These are phyloP conservation scores for Oxyteleia sp. DNA, from an alignment of 2,888 invertebrate species.

Conservation along the genomic window DNA sequence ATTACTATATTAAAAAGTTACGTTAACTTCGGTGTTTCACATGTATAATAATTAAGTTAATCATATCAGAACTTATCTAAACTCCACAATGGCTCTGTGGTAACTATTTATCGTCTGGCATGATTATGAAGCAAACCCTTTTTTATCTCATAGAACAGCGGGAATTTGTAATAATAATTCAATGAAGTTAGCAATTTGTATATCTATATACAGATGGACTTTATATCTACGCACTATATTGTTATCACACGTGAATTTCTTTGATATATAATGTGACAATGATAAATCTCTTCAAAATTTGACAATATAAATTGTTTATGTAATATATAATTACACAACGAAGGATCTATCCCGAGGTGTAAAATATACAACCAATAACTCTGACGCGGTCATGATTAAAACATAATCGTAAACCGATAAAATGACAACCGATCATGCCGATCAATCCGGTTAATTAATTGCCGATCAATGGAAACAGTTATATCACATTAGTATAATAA, in stretches of 20 bases:
- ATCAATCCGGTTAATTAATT: conserved; percentile 37
- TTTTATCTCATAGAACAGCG: neutral
- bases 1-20: too few relatives aligned
- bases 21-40: too few relatives aligned
- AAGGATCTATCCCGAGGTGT: conserved; percentile 16
- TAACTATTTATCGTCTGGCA: neutral
- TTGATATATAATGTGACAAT: too few relatives aligned
- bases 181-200: too few relatives aligned
- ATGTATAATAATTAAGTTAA: neutral
- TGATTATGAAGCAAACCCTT: neutral
- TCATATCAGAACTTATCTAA: conserved; percentile 3
- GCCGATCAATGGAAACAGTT: conserved; percentile 30
- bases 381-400: conserved; percentile 12
- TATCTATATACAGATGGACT: too few relatives aligned
- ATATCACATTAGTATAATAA: conserved; percentile 42
- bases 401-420: conserved; percentile 30
- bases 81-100: neutral
- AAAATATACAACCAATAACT: conserved; percentile 15
- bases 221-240: too few relatives aligned
- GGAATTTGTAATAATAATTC: neutral
- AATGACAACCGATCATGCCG: conserved; percentile 20
- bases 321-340: conserved; percentile 21
- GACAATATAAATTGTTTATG: too few relatives aligned
- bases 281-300: too few relatives aligned
- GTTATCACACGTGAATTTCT: too few relatives aligned